A percentile compares a stretch with the other conserved stretches of the same genome.
Conservation (phyloP, 1,140 invertebrate species). For the Lithobius niger region DNA sequence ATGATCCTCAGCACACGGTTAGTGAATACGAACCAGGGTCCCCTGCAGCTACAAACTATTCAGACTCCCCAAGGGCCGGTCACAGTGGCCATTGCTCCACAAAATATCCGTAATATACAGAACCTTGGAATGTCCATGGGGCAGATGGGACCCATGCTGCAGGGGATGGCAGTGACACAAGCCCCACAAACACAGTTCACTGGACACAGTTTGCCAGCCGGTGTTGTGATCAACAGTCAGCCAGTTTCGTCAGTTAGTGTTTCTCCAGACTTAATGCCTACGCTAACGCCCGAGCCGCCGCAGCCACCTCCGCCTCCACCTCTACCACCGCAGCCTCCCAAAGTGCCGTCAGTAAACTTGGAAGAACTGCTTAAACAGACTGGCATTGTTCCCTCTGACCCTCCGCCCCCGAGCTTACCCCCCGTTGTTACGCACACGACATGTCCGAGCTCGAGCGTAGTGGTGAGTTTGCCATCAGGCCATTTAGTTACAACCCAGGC, state of each 20-base stretch:
- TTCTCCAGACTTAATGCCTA: not conserved
- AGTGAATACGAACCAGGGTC: slow-evolving; percentile 21
- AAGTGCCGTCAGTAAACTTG: slow-evolving; percentile 10
- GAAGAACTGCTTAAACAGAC: slow-evolving; percentile 17
- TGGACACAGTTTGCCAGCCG: not conserved
- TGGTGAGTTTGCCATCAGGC: too few relatives aligned
- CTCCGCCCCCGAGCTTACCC: not conserved
- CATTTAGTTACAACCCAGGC: too few relatives aligned
- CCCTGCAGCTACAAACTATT: slow-evolving; percentile 35
- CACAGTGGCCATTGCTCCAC: slow-evolving; percentile 30
- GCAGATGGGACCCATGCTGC: not conserved
- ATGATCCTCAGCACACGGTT: slow-evolving; percentile 9
- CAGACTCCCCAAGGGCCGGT: slow-evolving; percentile 37
- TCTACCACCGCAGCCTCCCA: not conserved
- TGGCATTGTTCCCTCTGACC: slow-evolving; percentile 16
- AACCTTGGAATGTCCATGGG: not conserved
- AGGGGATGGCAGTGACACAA: not conserved
- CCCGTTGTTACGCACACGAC: too few relatives aligned
- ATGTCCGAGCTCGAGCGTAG: too few relatives aligned
- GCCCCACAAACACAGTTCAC: not conserved
- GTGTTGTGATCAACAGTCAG: slow-evolving; percentile 5
- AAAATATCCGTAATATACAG: not conserved
- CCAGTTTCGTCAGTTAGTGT: not conserved
- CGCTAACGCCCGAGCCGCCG: not conserved
- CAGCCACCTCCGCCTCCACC: slow-evolving; percentile 9